Evolutionary conservation across 1,140 invertebrate species (phyloP).

Genomic region (Camponotus vicinus): DNA sequence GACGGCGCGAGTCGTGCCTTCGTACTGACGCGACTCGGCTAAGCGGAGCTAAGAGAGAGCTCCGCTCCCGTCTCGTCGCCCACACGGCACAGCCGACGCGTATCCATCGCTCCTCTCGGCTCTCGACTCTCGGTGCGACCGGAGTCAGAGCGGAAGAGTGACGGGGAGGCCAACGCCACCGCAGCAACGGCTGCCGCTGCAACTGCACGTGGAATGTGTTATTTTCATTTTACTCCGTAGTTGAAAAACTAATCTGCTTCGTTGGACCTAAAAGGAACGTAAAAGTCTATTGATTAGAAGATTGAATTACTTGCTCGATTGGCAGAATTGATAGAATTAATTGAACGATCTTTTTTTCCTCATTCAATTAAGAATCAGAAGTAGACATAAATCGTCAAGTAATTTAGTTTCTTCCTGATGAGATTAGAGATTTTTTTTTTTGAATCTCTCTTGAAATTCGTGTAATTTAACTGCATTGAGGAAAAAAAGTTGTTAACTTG

Average conservation of each 20-base stretch:
- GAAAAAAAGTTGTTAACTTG: no score
- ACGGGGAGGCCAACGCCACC: constrained; percentile 47
- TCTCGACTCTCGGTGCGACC: neutral
- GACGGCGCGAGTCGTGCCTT: constrained; percentile 37
- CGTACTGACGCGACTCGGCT: constrained; percentile 39
- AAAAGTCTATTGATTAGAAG: neutral
- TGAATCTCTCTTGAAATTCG: neutral
- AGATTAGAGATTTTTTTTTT: neutral
- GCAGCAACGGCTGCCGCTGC: constrained; percentile 8
- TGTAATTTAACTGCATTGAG: no score
- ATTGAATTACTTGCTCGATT: no score
- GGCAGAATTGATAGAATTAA: neutral
- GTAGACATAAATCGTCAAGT: neutral
- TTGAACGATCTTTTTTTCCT: neutral
- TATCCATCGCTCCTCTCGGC: neutral
- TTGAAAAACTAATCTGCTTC: neutral
- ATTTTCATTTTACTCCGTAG: neutral
- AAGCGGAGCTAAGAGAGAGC: no score
- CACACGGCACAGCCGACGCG: neutral
- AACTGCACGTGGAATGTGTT: constrained; percentile 40
- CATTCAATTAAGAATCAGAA: neutral
- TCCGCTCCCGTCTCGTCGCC: constrained; percentile 4
- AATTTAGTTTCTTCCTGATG: neutral
- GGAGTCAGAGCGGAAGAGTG: neutral
- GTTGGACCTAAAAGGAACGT: neutral